Base-by-base conservation (phyloP, 2,797 vertebrate species). In the Microchirus variegatus region DNA sequence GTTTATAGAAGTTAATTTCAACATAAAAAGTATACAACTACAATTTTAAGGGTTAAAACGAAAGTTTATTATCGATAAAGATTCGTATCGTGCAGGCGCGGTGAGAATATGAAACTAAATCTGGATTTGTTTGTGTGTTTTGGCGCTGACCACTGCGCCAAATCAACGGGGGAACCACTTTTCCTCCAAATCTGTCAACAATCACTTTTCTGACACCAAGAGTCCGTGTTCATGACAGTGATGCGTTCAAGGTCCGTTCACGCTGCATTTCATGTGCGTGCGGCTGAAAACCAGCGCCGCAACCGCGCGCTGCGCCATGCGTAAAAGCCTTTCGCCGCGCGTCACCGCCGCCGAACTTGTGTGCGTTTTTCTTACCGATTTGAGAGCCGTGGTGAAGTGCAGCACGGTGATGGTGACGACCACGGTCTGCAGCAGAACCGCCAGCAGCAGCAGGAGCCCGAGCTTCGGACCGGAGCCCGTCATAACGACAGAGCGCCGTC, bases 301-400 rank as follows among this genome's bases (percentile, higher is more conserved):
- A 18, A 11, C 10, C 10, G 2, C 7, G 45, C 18, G 17, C 16
- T 4, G 46, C 19, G 13, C 22, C 4, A n/a, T 8, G 1, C 0
- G 12, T 47, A 35, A 17, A 51, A 16, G 31, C 31, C 31, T 11
- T 11, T 7, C 10, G 12, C 41, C 40, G 16, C 38, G 38, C 38
- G 52, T 42, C 17, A 9, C 17, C 52, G 13, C 15, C 36, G n/a
- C 15, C 10, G 16, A 8, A 5, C 35, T 19, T 1, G 15, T 1
- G 15, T 12, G 31, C n/a, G 36, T 37, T 1, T 5, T 18, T 13
- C 51, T 93, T 69, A 98, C 97, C 95, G 96, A 93, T 47, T 92
- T 90, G 52, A 98, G 89, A 66, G 96, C 93, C 10, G 91, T 94
- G 78, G 87, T 94, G 92, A 99, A 96, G 90, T 97, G 96, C 16